phyloP scores from a whole-genome alignment of 2,888 invertebrate species.

The Mycalesis mineus region DNA sequence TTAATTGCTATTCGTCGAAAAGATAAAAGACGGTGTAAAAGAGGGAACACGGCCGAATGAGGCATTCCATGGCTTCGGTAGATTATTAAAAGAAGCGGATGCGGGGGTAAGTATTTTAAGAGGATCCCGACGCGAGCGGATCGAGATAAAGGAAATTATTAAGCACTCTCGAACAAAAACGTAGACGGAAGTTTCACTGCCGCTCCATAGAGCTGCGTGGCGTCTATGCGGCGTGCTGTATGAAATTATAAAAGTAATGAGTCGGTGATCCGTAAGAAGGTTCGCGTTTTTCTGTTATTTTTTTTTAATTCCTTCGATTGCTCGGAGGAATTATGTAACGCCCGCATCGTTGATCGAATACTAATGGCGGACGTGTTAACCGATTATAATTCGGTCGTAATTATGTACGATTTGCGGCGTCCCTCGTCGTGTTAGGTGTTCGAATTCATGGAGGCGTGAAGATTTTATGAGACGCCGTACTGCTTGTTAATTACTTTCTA shows the following conservation, averaged over 20 bases:
- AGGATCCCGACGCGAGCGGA: slow-evolving; percentile 70
- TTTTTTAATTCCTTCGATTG: slow-evolving; percentile 41
- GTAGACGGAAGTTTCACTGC: slow-evolving; percentile 65
- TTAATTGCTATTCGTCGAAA: slow-evolving; percentile 66
- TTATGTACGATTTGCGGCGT: slow-evolving; percentile 46
- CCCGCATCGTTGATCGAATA: slow-evolving; percentile 47
- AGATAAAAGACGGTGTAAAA: slow-evolving; percentile 63
- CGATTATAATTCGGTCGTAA: slow-evolving; percentile 61
- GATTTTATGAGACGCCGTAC: slow-evolving; percentile 45
- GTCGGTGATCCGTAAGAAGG: slow-evolving; percentile 60
- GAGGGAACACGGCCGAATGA: slow-evolving; percentile 59
- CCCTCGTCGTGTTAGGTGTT: slow-evolving; percentile 37
- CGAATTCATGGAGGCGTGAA: slow-evolving; percentile 40
- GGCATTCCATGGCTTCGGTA: slow-evolving; percentile 69
- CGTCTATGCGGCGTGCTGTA: slow-evolving; percentile 46
- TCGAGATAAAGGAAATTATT: slow-evolving; percentile 76
- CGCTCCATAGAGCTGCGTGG: slow-evolving; percentile 42
- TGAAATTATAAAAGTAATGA: slow-evolving; percentile 46
- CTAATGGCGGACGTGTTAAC: slow-evolving; percentile 52
- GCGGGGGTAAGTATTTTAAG: slow-evolving; percentile 77
- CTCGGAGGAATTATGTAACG: slow-evolving; percentile 52
- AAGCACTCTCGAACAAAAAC: slow-evolving; percentile 65
- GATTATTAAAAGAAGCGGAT: slow-evolving; percentile 78
- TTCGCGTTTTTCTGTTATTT: slow-evolving; percentile 54
- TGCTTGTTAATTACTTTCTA: slow-evolving; percentile 67